phyloP scores from a whole-genome alignment of 2,113 vertebrate genomes.

The Oxyura jamaicensis region DNA sequence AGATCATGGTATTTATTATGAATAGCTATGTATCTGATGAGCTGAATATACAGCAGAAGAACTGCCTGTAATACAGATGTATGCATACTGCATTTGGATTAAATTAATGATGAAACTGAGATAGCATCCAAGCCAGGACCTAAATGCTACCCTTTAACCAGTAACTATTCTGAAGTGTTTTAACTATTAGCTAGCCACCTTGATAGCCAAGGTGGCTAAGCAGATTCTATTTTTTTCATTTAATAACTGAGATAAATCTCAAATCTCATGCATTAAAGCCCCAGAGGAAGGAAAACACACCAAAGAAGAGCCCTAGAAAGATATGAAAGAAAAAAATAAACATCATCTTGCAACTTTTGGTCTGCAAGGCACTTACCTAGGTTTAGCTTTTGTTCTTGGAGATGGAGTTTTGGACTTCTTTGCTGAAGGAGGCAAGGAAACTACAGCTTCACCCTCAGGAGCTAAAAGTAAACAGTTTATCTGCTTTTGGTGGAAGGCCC shows the following conservation, averaged over 20 bases:
- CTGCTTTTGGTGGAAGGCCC: background rate
- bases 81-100: background rate
- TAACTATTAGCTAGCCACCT: background rate
- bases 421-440: conserved; percentile 25
- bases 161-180: background rate
- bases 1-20: background rate
- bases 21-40: background rate
- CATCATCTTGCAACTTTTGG: background rate
- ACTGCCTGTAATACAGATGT: background rate
- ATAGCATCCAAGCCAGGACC: background rate
- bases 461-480: background rate
- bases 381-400: background rate
- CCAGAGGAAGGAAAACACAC: too few relatives aligned
- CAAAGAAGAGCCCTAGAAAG: background rate
- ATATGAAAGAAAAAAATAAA: background rate
- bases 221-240: background rate
- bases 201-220: background rate
- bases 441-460: background rate
- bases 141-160: background rate
- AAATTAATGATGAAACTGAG: background rate
- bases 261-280: background rate
- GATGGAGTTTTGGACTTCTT: background rate
- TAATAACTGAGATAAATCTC: background rate
- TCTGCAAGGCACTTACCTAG: conserved; percentile 37
- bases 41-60: background rate